phyloP scores from a whole-genome alignment of 1,140 invertebrate species.

The Ceratosolen solmsi region DNA sequence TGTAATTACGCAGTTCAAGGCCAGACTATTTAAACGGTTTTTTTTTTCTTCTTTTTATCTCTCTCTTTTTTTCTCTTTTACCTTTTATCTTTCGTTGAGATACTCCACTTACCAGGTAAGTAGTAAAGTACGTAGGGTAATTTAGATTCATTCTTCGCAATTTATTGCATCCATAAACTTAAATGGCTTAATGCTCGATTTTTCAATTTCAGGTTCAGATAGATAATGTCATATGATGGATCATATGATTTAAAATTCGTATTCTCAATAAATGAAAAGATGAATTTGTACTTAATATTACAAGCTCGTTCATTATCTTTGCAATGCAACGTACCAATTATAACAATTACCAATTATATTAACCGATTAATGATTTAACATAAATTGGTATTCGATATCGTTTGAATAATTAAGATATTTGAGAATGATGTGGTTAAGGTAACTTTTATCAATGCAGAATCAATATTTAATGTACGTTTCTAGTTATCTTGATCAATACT shows the following conservation, averaged over 20 bases:
- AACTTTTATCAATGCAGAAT: too few species aligned
- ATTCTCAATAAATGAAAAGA: not conserved
- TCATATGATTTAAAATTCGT: not conserved
- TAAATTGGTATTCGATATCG: too few species aligned
- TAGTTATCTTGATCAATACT: too few species aligned
- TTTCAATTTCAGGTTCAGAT: not conserved
- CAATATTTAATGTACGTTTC: too few species aligned
- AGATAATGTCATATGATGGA: not conserved
- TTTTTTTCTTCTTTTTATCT: too few species aligned
- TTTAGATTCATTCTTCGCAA: not conserved
- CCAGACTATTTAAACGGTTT: conserved; percentile 15
- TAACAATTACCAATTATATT: too few species aligned
- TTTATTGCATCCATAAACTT: not conserved
- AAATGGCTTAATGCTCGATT: not conserved
- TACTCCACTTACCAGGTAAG: not conserved
- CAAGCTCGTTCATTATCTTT: too few species aligned
- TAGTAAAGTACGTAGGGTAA: not conserved
- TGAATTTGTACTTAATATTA: not conserved
- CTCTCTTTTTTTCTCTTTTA: not conserved
- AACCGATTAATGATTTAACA: too few species aligned
- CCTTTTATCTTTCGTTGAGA: conserved; percentile 19
- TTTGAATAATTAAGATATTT: too few species aligned
- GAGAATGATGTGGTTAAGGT: too few species aligned
- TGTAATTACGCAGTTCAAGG: conserved; percentile 42
- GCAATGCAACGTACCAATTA: too few species aligned